Base-by-base conservation (phyloP, 92 coral and sea anemone genomes). In the Actinostola sp. region DNA sequence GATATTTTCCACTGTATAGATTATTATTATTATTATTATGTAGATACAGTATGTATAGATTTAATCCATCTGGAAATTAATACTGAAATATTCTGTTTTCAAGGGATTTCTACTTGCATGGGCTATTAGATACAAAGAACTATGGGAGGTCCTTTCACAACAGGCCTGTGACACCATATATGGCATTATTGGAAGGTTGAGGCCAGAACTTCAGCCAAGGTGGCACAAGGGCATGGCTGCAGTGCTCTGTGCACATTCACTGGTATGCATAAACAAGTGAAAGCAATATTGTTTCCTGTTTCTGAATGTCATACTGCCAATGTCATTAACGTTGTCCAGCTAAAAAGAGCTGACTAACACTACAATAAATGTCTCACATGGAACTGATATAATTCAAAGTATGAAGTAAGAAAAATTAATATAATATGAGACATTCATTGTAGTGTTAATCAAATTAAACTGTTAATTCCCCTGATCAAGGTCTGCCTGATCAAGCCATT, bases 181-280 rank as follows among this genome's bases (percentile, higher is more conserved):
- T 32, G 33, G 39, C 13, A 25, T n/a, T 0, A 23, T 75, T 11
- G 0, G 2, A 5, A 0, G 8, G 9, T 21, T 62, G 31, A 27
- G 58, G 30, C 78, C 70, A 43, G 78, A 72, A 35, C 45, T 57
- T 50, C 69, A 72, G 31, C 78, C 78, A 29, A 20, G 70, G 30
- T 72, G 78, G 78, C 0, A 25, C 4, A 72, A 72, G 29, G 78
- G 78, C 0, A 72, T 72, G 78, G 11, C 48, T 0, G 61, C 58
- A 16, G 78, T 72, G 16, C 23, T 61, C 1, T 61, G 25, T 21
- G 57, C 66, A 7, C 21, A 52, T 52, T 63, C 77, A 54, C 36
- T 55, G 7, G 76, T 71, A 56, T 51, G 66, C 57, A 66, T 43
- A 7, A 12, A 3, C 1, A 11, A 48, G 25, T 35, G 11, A 36